phyloP scores from a whole-genome alignment of 1,140 invertebrate genomes.

The Brachionus plicatilis region DNA sequence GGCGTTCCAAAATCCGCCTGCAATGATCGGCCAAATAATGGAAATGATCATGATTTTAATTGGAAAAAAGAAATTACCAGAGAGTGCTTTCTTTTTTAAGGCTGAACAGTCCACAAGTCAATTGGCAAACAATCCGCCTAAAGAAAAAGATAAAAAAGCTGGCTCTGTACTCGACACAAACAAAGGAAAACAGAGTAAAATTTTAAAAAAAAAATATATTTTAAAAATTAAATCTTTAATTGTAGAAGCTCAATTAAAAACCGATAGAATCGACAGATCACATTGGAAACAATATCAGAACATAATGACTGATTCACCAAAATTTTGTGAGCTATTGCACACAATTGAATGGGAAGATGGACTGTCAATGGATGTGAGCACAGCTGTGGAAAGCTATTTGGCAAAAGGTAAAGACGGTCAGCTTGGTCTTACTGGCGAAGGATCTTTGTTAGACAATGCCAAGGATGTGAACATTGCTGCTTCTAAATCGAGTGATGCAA shows the following conservation, averaged over 20 bases:
- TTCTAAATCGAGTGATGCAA: background rate
- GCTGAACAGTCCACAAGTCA: background rate
- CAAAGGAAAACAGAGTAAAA: background rate
- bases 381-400: conserved; percentile 56
- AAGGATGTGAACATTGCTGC: conserved; percentile 33
- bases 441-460: conserved; percentile 52
- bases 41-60: conserved; percentile 50
- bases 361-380: conserved; percentile 47
- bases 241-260: conserved; percentile 36
- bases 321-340: conserved; percentile 56
- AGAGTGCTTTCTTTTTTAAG: conserved; percentile 17
- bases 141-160: conserved; percentile 34
- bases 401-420: conserved; percentile 50
- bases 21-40: conserved; percentile 50
- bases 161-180: background rate
- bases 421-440: conserved; percentile 54
- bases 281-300: conserved; percentile 52
- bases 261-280: conserved; percentile 40
- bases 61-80: conserved; percentile 19
- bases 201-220: background rate
- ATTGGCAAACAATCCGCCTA: background rate
- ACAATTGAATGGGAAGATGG: conserved; percentile 56
- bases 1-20: conserved; percentile 51
- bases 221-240: background rate
- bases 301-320: conserved; percentile 51